A percentile compares a stretch with the other conserved stretches of the same genome.
phyloP scores from a whole-genome alignment of 2,888 invertebrate genomes.

The Rhynchonema sp. region DNA sequence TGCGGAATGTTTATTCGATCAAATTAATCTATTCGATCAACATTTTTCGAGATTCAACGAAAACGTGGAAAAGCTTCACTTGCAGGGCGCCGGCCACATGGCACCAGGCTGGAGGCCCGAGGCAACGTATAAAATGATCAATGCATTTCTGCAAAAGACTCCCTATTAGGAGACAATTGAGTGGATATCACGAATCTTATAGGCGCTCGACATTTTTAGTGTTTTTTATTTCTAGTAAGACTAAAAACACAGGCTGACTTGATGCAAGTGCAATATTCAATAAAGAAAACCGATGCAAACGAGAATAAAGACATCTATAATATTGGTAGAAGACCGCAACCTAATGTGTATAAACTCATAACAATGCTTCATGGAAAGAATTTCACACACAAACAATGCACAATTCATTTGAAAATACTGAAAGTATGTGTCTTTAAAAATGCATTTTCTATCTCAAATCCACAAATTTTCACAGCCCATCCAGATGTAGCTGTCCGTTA shows the following conservation, averaged over 20 bases:
- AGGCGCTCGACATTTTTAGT: no score
- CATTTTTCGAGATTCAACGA: background rate
- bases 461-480: no score
- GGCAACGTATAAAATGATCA: constrained; percentile 6
- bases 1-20: background rate
- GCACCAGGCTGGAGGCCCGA: constrained; percentile 8
- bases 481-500: no score
- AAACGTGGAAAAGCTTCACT: background rate
- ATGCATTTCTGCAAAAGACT: constrained; percentile 5
- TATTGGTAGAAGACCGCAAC: no score
- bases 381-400: background rate
- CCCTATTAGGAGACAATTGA: constrained; percentile 3
- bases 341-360: no score
- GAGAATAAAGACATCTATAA: no score
- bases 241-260: no score
- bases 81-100: constrained; percentile 11
- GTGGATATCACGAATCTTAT: background rate
- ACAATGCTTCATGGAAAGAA: background rate
- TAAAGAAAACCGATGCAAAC: no score
- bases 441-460: no score
- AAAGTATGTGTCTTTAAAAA: background rate
- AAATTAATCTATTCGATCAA: background rate
- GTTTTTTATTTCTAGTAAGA: no score
- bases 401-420: background rate
- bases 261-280: no score